Evolutionary conservation across 2,888 invertebrate genomes (phyloP), one percentile per base, ranked within the genome.

Genomic region (Drosophila merina): DNA sequence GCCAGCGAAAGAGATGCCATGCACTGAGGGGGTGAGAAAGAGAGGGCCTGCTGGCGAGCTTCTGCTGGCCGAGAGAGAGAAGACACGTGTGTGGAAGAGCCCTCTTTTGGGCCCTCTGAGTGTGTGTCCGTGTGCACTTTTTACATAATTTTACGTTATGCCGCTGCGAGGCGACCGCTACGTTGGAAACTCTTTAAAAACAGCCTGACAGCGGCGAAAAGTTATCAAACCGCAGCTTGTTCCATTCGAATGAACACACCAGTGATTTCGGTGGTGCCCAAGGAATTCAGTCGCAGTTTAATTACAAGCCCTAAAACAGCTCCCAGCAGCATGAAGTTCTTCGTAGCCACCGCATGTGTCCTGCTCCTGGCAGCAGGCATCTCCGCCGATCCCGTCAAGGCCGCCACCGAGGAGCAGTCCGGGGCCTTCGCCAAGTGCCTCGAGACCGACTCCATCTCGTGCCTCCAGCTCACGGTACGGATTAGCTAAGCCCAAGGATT

Each of bases 381-480:
- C 76, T 85, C 83, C 54, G 90, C 89, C 77, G 89, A 90, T 86
- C 88, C 89, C 75, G 82, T 79, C 68, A 85, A 89, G 83, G 86
- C 75, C 36, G 70, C 77, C 63, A 63, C 20, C 68, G 77, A 79
- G 8, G 83, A 84, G 64, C 82, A 85, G 74, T 67, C 89, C 54
- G 91, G 92, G 73, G 91, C 80, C 76, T 90, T 94, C 79, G 92
- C 93, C 80, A 93, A 93, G 77, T 94, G 94, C 86, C 91, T 94
- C 73, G 91, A 93, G 77, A 92, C 93, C 87, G 94, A 94, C 91
- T 94, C 94, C 64, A 94, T 94, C 74, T 93, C 94, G 77, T 94
- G 94, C 91, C 91, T 94, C 69, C 94, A 94, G 91, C 92, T 93
- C 83, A 93, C 93, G 92, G 93, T 92, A 91, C 90, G 92, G 87